These are phyloP conservation scores for Patiria miniata DNA, from an alignment of 35 echinoderm and acorn worm genomes.

Conservation along the genomic window DNA sequence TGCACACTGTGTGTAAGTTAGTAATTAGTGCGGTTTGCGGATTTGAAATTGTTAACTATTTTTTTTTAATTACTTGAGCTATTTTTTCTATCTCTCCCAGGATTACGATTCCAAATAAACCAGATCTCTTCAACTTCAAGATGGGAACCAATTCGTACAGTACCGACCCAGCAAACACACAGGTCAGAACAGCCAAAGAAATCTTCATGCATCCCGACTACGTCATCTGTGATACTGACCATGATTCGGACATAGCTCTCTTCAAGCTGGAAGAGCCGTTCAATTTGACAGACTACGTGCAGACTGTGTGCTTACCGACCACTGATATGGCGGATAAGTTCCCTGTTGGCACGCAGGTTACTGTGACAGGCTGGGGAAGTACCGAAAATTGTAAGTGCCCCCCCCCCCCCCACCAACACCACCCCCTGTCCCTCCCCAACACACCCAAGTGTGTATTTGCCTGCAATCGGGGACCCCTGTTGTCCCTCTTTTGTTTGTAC, in stretches of 20 bases:
- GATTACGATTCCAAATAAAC: background rate
- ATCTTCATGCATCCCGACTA: constrained; percentile 57
- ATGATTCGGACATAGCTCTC: constrained; percentile 53
- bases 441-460: no score
- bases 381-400: background rate
- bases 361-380: constrained; percentile 54
- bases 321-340: constrained; percentile 35
- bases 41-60: no score
- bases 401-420: no score
- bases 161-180: background rate
- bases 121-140: background rate
- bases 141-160: constrained; percentile 35
- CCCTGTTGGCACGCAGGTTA: background rate
- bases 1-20: constrained; percentile 71
- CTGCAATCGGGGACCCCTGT: no score
- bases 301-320: constrained; percentile 41
- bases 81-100: background rate
- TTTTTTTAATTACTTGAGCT: no score
- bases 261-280: constrained; percentile 12
- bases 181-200: background rate
- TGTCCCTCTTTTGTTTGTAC: no score
- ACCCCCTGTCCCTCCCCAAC: no score
- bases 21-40: no score
- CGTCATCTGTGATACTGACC: background rate
- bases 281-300: constrained; percentile 43